phyloP scores from a whole-genome alignment of 2,113 vertebrate genomes.

The Corvus moneduloides region DNA sequence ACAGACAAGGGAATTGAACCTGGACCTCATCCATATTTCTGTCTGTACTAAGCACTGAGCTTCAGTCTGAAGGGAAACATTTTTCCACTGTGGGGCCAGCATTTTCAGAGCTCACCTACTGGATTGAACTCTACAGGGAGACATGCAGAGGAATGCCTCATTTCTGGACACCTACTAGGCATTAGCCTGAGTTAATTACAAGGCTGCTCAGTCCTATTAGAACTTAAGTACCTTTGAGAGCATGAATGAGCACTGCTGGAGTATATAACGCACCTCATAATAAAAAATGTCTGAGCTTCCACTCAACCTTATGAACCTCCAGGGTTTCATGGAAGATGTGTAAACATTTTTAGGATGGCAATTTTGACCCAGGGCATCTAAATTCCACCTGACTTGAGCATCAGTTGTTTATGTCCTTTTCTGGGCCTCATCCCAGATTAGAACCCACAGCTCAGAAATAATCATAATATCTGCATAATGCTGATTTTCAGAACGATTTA shows the following conservation, averaged over 20 bases:
- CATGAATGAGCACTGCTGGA: neutral
- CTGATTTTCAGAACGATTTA: neutral
- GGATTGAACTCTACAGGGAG: neutral
- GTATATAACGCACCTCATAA: neutral
- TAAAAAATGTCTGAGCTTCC: neutral
- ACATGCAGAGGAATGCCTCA: neutral
- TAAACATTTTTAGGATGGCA: neutral
- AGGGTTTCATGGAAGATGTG: neutral
- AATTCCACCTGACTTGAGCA: neutral
- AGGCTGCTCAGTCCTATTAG: neutral
- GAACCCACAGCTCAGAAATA: neutral
- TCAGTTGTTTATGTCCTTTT: neutral
- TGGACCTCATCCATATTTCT: neutral
- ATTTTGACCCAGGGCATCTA: neutral
- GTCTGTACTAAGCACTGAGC: neutral
- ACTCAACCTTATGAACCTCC: neutral
- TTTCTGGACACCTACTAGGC: neutral
- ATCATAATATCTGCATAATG: slow-evolving; percentile 2
- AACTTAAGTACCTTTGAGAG: neutral
- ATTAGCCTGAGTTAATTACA: neutral
- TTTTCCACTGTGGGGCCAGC: neutral
- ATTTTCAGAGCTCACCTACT: neutral
- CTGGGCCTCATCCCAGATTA: neutral
- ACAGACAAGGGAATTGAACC: neutral
- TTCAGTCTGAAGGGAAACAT: neutral